phyloP scores from a whole-genome alignment of 2,113 vertebrate species.

The Barnardius zonarius region DNA sequence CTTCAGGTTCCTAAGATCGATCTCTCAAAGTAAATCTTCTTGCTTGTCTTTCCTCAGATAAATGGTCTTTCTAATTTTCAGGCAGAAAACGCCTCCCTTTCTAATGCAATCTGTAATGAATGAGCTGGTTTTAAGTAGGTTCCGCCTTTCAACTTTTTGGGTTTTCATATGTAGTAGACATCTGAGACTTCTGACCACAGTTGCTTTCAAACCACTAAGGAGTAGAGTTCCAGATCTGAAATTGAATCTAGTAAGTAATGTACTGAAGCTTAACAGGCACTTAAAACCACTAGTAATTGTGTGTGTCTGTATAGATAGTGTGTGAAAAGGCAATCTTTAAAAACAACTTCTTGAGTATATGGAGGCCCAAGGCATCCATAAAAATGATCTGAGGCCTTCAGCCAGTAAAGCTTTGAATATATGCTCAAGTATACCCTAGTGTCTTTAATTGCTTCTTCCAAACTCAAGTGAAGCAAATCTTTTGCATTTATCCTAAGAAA shows the following conservation, averaged over 20 bases:
- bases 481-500: neutral
- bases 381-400: neutral
- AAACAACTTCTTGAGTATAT: neutral
- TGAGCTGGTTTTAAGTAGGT: neutral
- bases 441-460: neutral
- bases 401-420: neutral
- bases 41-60: neutral
- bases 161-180: neutral
- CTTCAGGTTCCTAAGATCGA: neutral
- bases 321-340: neutral
- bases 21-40: neutral
- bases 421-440: neutral
- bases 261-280: neutral
- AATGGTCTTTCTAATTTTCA: neutral
- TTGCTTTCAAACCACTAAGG: neutral
- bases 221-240: neutral
- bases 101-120: neutral
- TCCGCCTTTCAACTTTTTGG: neutral
- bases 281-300: rapidly evolving
- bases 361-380: neutral
- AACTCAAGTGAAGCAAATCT: neutral
- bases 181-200: neutral
- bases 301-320: neutral
- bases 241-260: neutral
- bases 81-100: neutral